Conservation (phyloP, 2,888 invertebrate genomes). For the Anarsia innoxiella region DNA sequence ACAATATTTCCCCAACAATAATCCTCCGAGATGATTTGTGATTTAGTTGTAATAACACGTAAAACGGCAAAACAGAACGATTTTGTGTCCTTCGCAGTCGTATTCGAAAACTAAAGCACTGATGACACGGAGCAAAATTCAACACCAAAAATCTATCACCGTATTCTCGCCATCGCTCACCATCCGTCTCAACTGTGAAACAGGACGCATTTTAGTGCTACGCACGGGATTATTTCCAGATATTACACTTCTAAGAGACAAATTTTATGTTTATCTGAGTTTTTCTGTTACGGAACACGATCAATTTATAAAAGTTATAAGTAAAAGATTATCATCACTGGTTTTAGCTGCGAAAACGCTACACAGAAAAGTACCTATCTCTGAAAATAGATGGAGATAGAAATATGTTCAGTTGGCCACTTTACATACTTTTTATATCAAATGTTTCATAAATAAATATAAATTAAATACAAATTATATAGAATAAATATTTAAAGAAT, state of each 20-base stretch:
- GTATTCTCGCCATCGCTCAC: constrained; percentile 76
- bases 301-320: constrained; percentile 73
- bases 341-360: constrained; percentile 77
- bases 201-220: constrained; percentile 73
- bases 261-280: constrained; percentile 58
- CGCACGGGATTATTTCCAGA: constrained; percentile 61
- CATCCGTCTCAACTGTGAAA: constrained; percentile 72
- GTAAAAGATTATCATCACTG: constrained; percentile 79
- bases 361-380: constrained; percentile 79
- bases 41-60: constrained; percentile 54
- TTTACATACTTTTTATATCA: constrained; percentile 33
- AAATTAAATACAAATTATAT: too few relatives aligned
- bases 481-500: too few relatives aligned
- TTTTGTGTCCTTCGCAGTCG: constrained; percentile 51
- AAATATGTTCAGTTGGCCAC: constrained; percentile 68
- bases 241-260: constrained; percentile 68
- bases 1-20: constrained; percentile 70
- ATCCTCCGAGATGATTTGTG: constrained; percentile 54
- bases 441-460: too few relatives aligned
- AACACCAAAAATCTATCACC: constrained; percentile 76
- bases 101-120: constrained; percentile 62
- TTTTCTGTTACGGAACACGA: constrained; percentile 60
- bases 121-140: constrained; percentile 74
- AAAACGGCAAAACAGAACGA: constrained; percentile 57
- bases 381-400: constrained; percentile 83